phyloP scores from a whole-genome alignment of 2,888 invertebrate genomes.

The Dorcus parallelipipedus region DNA sequence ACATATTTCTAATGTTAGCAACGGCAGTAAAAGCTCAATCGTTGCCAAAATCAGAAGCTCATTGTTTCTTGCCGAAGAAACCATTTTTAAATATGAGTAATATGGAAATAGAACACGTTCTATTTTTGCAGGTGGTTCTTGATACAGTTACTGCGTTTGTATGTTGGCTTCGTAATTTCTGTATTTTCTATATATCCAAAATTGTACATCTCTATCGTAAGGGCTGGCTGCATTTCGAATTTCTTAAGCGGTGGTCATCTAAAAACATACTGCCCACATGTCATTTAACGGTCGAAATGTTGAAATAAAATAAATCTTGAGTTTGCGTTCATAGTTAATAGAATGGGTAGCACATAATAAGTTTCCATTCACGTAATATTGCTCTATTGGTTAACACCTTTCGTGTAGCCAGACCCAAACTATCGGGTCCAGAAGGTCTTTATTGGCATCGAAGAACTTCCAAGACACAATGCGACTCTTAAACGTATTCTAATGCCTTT shows the following conservation, averaged over 20 bases:
- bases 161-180: too few species aligned
- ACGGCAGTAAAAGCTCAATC: too few species aligned
- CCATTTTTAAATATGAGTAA: too few species aligned
- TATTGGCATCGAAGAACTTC: slow-evolving; percentile 5
- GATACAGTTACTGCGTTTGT: too few species aligned
- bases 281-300: slow-evolving; percentile 32
- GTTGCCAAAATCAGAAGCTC: too few species aligned
- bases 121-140: too few species aligned
- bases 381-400: slow-evolving; percentile 28
- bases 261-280: slow-evolving; percentile 32
- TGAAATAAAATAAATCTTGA: slow-evolving; percentile 19
- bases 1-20: too few species aligned
- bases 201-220: background rate
- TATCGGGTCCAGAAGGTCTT: slow-evolving; percentile 7
- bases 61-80: too few species aligned
- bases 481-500: slow-evolving; percentile 46
- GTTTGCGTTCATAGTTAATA: slow-evolving; percentile 12
- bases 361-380: slow-evolving; percentile 16
- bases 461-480: slow-evolving; percentile 35
- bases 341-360: slow-evolving; percentile 17
- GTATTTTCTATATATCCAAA: background rate
- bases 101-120: too few species aligned
- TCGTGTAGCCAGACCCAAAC: slow-evolving; percentile 3
- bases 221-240: slow-evolving; percentile 4
- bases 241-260: slow-evolving; percentile 18